These are phyloP conservation scores for Coenonympha glycerion DNA, from an alignment of 2,888 invertebrate species.

Conservation along the genomic window DNA sequence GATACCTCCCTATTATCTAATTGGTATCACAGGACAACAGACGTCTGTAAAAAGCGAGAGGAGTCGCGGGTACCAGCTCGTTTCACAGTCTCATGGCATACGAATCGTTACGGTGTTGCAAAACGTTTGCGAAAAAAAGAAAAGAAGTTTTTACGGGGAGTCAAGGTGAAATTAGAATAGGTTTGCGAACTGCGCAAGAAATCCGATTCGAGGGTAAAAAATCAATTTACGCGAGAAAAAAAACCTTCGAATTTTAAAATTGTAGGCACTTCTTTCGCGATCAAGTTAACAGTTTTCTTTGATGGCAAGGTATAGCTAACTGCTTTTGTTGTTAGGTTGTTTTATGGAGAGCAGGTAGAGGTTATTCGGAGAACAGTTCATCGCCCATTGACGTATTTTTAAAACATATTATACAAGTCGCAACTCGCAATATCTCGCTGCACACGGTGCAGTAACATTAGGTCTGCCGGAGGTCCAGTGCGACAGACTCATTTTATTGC, in stretches of 20 bases:
- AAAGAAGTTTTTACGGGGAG: slow-evolving; percentile 25
- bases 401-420: no score
- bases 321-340: background rate
- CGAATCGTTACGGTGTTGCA: slow-evolving; percentile 6
- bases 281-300: slow-evolving; percentile 7
- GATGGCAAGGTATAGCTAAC: background rate
- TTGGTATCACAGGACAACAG: no score
- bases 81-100: no score
- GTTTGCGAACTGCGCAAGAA: slow-evolving; percentile 27
- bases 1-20: no score
- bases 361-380: background rate
- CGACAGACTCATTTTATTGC: no score
- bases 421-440: no score
- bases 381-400: background rate
- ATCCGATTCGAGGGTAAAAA: slow-evolving; percentile 16
- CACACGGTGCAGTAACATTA: no score
- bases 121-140: slow-evolving; percentile 23
- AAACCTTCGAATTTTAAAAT: background rate
- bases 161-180: slow-evolving; percentile 31
- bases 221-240: slow-evolving; percentile 23
- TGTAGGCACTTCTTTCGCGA: slow-evolving; percentile 5
- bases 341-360: background rate
- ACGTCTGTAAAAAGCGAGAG: no score
- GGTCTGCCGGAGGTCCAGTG: no score
- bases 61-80: no score